Conservation (phyloP, 1,140 invertebrate species). For the Scylla paramamosain region DNA sequence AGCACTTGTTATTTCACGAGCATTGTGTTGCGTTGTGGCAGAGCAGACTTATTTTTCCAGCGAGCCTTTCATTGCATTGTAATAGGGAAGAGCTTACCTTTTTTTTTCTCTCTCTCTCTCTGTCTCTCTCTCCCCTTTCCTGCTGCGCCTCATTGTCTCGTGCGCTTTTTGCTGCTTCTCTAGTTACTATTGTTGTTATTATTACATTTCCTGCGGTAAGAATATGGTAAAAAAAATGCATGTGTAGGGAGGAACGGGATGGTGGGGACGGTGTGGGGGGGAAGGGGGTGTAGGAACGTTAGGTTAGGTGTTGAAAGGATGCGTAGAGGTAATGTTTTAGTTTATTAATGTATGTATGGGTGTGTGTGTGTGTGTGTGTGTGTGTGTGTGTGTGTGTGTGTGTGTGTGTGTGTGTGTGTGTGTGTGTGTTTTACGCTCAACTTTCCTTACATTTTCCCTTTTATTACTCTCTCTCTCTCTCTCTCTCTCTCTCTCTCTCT, state of each 20-base stretch:
- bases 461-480: not conserved
- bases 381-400: slow-evolving; percentile 50
- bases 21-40: not conserved
- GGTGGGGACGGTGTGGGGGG: too few relatives aligned
- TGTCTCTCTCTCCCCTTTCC: too few relatives aligned
- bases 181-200: not conserved
- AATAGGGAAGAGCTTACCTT: not conserved
- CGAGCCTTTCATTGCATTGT: not conserved
- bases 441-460: not conserved
- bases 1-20: not conserved
- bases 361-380: slow-evolving; percentile 35
- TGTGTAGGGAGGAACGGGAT: not conserved
- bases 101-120: not conserved
- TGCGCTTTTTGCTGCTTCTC: not conserved
- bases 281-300: too few relatives aligned
- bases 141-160: not conserved
- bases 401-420: not conserved
- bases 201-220: not conserved
- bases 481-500: slow-evolving; percentile 6
- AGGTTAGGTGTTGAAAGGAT: not conserved
- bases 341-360: not conserved
- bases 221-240: not conserved
- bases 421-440: not conserved
- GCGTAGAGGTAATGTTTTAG: not conserved
- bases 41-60: not conserved